Evolutionary conservation across 2,888 invertebrate genomes (phyloP), one percentile per base, ranked within the genome.

Genomic region (Tipula confusa): DNA sequence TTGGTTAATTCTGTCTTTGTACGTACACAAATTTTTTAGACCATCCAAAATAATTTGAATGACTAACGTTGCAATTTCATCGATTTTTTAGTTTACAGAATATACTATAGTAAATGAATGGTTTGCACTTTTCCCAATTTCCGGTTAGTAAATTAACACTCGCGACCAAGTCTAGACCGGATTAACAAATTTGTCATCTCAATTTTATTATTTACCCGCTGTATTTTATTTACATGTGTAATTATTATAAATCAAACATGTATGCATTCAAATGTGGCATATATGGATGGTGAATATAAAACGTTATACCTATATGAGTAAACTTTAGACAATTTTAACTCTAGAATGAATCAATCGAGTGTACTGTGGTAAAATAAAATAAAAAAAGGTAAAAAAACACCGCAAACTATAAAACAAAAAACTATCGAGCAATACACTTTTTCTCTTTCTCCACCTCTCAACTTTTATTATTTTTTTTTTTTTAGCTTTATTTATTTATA

Each of bases 401-500:
- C 11, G 28, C 28, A 79, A 79, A 79, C 28, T 29, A 79, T 29
- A 13, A 28, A 80, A 80, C 29, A 6, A 80, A 80, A 80, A 80
- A 29, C 15, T 80, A 31, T 80, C 80, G 24, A 64, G 64, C 24
- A 64, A 64, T 11, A 64, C 9, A 64, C 18, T 64, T 24, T 64
- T 18, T 64, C 64, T 64, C 64, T 64, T n/a, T 64, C 64, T 64
- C 24, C 64, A 64, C 64, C 64, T 31, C 81, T 33, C 33, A 28
- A n/a, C n/a, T n/a, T n/a, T n/a, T n/a, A n/a, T n/a, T n/a, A n/a
- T n/a, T 38, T 82, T 43, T 11, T n/a, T 29, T 82, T 36, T 33
- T 7, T 82, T n/a, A n/a, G n/a, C n/a, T n/a, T n/a, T 33, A 33
- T 82, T 82, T 82, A 33, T 82, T 82, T 82, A 13, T 82, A 33